These are phyloP conservation scores for Istiophorus platypterus DNA, from an alignment of 2,113 vertebrate species.

Conservation along the genomic window DNA sequence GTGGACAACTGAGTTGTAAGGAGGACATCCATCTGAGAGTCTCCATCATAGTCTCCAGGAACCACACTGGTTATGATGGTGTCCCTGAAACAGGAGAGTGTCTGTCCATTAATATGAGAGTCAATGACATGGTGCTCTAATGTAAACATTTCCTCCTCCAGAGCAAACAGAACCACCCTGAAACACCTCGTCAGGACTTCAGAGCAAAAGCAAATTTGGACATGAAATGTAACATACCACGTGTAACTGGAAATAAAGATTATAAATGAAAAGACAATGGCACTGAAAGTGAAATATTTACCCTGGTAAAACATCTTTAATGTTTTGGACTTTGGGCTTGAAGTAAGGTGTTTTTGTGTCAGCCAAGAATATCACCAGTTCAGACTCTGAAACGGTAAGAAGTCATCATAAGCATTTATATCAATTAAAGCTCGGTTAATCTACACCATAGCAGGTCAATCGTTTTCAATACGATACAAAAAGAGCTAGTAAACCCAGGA, in stretches of 20 bases:
- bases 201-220: neutral
- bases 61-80: constrained; percentile 91
- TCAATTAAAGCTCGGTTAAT: constrained; percentile 1
- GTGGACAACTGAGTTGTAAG: constrained; percentile 83
- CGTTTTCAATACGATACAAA: no score
- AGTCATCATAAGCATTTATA: neutral
- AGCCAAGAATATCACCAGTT: constrained; percentile 92
- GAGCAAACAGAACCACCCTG: constrained; percentile 10
- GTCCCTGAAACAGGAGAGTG: constrained; percentile 60
- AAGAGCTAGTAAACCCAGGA: no score
- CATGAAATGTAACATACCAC: neutral
- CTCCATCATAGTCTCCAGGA: constrained; percentile 97
- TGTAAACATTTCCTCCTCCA: neutral
- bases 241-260: neutral
- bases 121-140: neutral
- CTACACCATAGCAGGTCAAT: neutral
- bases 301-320: constrained; percentile 82
- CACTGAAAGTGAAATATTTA: constrained; percentile 67
- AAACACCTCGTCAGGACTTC: neutral
- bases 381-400: constrained; percentile 85
- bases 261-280: neutral
- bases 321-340: constrained; percentile 89
- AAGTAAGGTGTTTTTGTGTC: constrained; percentile 94
- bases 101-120: neutral
- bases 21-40: constrained; percentile 98